phyloP scores from a whole-genome alignment of 2,113 vertebrate species.

The Baryphthengus martii region DNA sequence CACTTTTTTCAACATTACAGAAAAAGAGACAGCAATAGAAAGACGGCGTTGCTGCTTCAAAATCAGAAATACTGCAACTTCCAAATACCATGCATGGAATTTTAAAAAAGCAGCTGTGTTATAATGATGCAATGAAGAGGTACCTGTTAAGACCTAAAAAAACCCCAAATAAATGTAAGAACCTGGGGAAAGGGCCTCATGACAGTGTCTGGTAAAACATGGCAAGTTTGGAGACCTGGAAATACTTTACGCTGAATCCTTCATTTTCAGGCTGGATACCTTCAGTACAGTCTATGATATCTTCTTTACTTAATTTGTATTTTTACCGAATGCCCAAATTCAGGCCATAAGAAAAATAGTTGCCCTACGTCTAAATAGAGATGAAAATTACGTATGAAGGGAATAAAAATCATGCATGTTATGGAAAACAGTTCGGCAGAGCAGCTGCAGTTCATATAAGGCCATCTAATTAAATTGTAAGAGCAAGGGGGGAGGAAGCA shows the following conservation, averaged over 20 bases:
- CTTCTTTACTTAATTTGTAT: not conserved
- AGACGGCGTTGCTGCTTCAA: not conserved
- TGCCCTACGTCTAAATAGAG: not conserved
- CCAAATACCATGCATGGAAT: not conserved
- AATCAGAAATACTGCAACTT: not conserved
- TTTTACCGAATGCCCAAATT: not conserved
- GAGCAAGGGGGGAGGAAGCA: not conserved
- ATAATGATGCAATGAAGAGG: not conserved
- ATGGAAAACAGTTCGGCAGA: not conserved
- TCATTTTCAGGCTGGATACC: not conserved
- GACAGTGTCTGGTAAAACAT: not conserved
- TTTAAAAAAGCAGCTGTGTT: not conserved
- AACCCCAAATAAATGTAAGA: not conserved
- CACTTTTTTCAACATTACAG: not conserved
- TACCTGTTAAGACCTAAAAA: not conserved
- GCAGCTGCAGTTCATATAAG: not conserved
- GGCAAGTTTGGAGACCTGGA: not conserved
- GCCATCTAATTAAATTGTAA: not conserved
- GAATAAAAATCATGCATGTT: not conserved
- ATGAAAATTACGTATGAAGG: not conserved
- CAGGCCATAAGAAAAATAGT: not conserved
- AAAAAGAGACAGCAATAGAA: not conserved
- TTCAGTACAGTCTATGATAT: not conserved
- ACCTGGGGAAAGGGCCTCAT: not conserved
- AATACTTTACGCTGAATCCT: not conserved